Evolutionary conservation across 2,797 vertebrate species (phyloP).

Genomic region (Cygnus olor): DNA sequence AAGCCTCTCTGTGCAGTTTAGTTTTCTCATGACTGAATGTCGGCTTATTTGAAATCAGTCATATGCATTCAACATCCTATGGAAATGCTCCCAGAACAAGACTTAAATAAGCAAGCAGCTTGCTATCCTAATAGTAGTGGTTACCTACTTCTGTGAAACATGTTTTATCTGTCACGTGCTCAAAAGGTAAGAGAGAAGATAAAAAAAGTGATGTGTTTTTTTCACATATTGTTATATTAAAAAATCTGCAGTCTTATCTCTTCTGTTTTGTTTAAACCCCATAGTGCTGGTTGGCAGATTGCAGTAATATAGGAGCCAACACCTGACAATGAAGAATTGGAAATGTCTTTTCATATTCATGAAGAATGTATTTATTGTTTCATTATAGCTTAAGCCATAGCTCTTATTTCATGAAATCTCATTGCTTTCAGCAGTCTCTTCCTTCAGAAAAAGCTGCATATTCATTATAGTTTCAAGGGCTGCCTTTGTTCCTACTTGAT

Average conservation of each 20-base stretch:
- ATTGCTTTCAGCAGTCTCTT: conserved; percentile 10
- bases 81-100: not conserved
- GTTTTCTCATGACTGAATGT: not conserved
- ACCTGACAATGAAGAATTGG: conserved; percentile 30
- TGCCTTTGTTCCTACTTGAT: conserved; percentile 16
- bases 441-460: not conserved
- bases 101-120: not conserved
- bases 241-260: conserved; percentile 31
- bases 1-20: not conserved
- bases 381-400: conserved; percentile 12
- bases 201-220: not conserved
- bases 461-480: conserved; percentile 42
- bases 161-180: not conserved
- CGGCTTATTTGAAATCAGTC: not conserved
- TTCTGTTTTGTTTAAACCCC: conserved; percentile 30
- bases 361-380: conserved; percentile 34
- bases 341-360: conserved; percentile 4
- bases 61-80: not conserved
- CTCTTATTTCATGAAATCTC: not conserved
- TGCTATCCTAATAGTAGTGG: not conserved
- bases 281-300: conserved; percentile 23
- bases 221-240: conserved; percentile 17
- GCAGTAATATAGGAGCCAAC: conserved; percentile 32
- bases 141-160: not conserved
- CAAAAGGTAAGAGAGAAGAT: not conserved